phyloP scores from a whole-genome alignment of 2,888 invertebrate genomes.

The Copidosoma aretas region DNA sequence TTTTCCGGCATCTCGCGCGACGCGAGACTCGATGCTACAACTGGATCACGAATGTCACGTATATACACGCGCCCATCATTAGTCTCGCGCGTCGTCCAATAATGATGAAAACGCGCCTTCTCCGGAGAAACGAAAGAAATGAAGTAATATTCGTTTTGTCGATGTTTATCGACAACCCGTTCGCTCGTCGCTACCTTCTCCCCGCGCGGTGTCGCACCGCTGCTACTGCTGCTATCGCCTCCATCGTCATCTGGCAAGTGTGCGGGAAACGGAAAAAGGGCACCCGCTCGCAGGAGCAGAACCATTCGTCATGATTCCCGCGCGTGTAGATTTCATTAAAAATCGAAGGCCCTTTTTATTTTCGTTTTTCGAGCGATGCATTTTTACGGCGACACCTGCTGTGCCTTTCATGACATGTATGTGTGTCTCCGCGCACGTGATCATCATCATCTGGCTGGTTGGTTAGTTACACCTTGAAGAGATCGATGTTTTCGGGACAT shows the following conservation, averaged over 20 bases:
- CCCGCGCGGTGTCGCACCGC: conserved; percentile 53
- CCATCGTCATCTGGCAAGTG: conserved; percentile 51
- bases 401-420: conserved; percentile 8
- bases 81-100: no score
- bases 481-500: conserved; percentile 1
- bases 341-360: neutral
- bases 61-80: conserved; percentile 1
- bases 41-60: no score
- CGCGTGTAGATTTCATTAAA: conserved; percentile 17
- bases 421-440: neutral
- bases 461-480: neutral
- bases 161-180: no score
- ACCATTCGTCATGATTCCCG: conserved; percentile 47
- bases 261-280: conserved; percentile 5
- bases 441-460: neutral
- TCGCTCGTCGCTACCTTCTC: conserved; percentile 18
- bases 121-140: no score
- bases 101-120: no score
- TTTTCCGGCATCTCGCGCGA: no score
- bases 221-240: conserved; percentile 52
- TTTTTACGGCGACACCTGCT: conserved; percentile 2
- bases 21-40: no score
- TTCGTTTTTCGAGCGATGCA: neutral
- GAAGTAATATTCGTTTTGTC: no score
- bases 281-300: conserved; percentile 42